These are phyloP conservation scores for Scaptomyza caliginosa DNA, from an alignment of 2,888 invertebrate species.

Conservation along the genomic window DNA sequence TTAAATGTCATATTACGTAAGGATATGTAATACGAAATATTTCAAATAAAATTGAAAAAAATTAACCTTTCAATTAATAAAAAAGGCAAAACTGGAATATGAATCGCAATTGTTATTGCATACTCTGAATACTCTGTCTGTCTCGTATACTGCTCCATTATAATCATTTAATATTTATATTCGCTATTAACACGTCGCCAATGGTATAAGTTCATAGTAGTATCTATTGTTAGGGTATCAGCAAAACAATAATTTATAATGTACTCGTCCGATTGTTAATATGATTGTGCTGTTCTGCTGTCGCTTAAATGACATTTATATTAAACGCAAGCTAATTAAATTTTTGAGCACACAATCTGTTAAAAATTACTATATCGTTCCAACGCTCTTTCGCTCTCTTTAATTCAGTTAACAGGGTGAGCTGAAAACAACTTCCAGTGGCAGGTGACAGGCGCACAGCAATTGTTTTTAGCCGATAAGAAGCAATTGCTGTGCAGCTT, in stretches of 20 bases:
- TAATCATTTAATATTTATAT: no score
- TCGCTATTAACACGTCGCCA: no score
- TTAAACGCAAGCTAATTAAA: conserved; percentile 69
- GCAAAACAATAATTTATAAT: conserved; percentile 35
- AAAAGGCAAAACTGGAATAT: conserved; percentile 13
- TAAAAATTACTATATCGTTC: conserved; percentile 11
- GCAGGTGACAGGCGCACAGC: conserved; percentile 59
- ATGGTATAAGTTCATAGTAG: no score
- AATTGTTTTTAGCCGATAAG: conserved; percentile 31
- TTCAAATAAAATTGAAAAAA: conserved; percentile 54
- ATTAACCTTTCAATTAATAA: conserved; percentile 23
- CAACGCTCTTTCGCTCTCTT: neutral
- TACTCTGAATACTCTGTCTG: conserved; percentile 12
- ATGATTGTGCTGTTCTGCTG: conserved; percentile 1
- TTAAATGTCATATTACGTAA: conserved; percentile 27
- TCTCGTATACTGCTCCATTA: no score
- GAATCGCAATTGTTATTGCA: neutral
- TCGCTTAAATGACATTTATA: conserved; percentile 53
- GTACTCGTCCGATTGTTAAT: conserved; percentile 23
- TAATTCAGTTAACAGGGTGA: conserved; percentile 25
- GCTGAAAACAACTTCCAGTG: conserved; percentile 34
- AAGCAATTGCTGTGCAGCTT: neutral
- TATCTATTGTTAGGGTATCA: conserved; percentile 7
- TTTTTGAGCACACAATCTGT: conserved; percentile 47
- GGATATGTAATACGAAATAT: conserved; percentile 38